Conservation (phyloP, 2,888 invertebrate species). For the Prenolepis imparis region DNA sequence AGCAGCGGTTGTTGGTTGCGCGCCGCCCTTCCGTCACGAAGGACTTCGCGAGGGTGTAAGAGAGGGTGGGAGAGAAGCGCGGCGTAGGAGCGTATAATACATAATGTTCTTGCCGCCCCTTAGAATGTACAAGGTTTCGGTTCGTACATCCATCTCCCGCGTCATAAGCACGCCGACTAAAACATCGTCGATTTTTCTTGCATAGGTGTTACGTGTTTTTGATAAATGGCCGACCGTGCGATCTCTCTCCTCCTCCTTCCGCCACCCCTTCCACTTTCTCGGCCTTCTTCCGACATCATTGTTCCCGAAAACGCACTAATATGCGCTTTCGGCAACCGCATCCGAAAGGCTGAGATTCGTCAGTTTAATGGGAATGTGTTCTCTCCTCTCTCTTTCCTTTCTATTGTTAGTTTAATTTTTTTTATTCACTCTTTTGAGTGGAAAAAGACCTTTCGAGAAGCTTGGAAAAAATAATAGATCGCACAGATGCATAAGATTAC, state of each 20-base stretch:
- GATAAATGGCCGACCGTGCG: constrained; percentile 75
- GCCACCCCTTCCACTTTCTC: neutral
- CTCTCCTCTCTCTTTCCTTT: neutral
- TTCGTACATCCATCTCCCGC: constrained; percentile 81
- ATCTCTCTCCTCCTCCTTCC: constrained; percentile 11
- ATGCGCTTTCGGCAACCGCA: constrained; percentile 23
- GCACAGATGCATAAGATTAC: constrained; percentile 13
- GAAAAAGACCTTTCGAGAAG: neutral
- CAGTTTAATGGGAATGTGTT: constrained; percentile 19
- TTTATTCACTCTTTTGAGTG: neutral
- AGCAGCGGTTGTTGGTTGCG: constrained; percentile 39
- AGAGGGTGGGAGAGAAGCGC: constrained; percentile 37
- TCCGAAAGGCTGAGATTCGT: neutral
- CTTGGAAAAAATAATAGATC: constrained; percentile 13
- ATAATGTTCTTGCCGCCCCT: constrained; percentile 79
- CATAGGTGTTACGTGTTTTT: constrained; percentile 80
- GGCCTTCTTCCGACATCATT: constrained; percentile 30
- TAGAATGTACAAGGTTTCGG: constrained; percentile 78
- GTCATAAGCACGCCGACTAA: constrained; percentile 80
- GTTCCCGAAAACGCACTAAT: constrained; percentile 48
- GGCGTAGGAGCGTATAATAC: constrained; percentile 74
- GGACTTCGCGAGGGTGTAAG: constrained; percentile 62
- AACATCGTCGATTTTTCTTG: constrained; percentile 82
- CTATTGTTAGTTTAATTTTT: neutral
- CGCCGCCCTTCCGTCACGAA: constrained; percentile 65